Base-by-base conservation (phyloP, 2,888 invertebrate genomes). In the Drosophila formosana region DNA sequence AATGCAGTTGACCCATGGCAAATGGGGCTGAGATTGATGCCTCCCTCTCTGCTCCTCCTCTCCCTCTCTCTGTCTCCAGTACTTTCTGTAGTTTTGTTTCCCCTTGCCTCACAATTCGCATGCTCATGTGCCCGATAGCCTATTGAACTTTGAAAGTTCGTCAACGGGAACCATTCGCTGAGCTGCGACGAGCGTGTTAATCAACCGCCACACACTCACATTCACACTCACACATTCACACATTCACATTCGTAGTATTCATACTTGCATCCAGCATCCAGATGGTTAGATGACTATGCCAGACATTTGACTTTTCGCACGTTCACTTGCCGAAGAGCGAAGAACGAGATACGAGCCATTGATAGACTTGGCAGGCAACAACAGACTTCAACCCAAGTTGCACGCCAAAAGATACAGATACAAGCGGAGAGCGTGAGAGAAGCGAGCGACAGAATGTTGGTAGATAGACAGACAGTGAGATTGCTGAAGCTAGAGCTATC, bases 81-180 rank as follows among this genome's bases (percentile, higher is more conserved):
- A 3, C 11, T 41, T 28, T 4, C 11, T 41, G 25, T 60, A 43
- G 45, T 65, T 51, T 26, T 25, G 41, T 51, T 68, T 62, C 66
- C n/a, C 66, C n/a, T 28, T 32, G 57, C 61, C 53, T 56, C 51
- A 37, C 46, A 58, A 70, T 62, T 65, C 71, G 63, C 64, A 67
- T 63, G 26, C 60, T 37, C 51, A 25, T 37, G 49, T 43, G 47
- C 3, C 32, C 67, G 88, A 82, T 77, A 88, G 66, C 88, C 82
- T 85, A 80, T 88, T 88, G 88, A 83, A 78, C 86, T 69, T 74
- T 51, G 72, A 71, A 75, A 74, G 73, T 80, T 75, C 82, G 80
- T 69, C 76, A 76, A 76, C 66, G 73, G 63, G 51, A 53, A 72
- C 49, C 60, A 18, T 46, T 46, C 49, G 51, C 30, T 8, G 26